Percentiles rank a stretch among this genome's conserved stretches.
Evolutionary conservation across 2,113 vertebrate genomes (phyloP).

Genomic region (Dascyllus trimaculatus): DNA sequence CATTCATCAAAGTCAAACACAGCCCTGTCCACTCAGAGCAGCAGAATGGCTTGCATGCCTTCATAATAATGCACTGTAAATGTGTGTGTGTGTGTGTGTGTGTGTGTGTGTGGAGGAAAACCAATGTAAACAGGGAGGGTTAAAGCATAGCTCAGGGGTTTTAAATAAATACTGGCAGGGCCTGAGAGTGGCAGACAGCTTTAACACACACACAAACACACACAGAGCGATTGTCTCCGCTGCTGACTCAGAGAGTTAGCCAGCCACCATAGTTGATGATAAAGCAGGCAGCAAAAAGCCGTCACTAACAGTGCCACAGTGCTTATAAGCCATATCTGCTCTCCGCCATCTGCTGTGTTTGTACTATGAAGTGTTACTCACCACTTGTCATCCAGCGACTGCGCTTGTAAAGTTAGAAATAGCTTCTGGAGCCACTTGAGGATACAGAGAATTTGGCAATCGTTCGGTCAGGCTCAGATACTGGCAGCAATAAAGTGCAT

Average conservation of each 20-base stretch:
- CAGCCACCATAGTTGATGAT: constrained; percentile 59
- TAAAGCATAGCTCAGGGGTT: constrained; percentile 64
- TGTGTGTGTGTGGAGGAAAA: constrained; percentile 44
- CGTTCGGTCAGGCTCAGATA: constrained; percentile 23
- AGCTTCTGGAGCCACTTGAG: constrained; percentile 46
- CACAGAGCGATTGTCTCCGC: constrained; percentile 47
- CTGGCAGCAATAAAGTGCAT: constrained; percentile 23
- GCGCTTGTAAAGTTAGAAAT: constrained; percentile 62
- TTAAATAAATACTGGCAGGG: constrained; percentile 71
- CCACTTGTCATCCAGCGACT: constrained; percentile 52
- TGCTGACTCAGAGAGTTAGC: constrained; percentile 66
- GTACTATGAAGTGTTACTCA: constrained; percentile 60
- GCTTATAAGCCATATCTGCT: constrained; percentile 59
- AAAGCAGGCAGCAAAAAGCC: constrained; percentile 59
- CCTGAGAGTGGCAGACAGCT: constrained; percentile 44
- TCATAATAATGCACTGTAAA: constrained; percentile 54
- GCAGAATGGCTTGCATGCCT: constrained; percentile 59
- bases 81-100: constrained; percentile 25
- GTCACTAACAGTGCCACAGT: constrained; percentile 29
- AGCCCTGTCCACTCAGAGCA: constrained; percentile 28
- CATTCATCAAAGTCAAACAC: constrained; percentile 67
- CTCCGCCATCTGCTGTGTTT: constrained; percentile 63
- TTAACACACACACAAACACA: constrained; percentile 29
- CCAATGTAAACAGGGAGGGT: constrained; percentile 71
- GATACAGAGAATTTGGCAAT: constrained; percentile 39